A percentile compares a stretch with the other conserved stretches of the same genome.
Conservation (phyloP, 2,888 invertebrate genomes). For the Euphydryas editha region DNA sequence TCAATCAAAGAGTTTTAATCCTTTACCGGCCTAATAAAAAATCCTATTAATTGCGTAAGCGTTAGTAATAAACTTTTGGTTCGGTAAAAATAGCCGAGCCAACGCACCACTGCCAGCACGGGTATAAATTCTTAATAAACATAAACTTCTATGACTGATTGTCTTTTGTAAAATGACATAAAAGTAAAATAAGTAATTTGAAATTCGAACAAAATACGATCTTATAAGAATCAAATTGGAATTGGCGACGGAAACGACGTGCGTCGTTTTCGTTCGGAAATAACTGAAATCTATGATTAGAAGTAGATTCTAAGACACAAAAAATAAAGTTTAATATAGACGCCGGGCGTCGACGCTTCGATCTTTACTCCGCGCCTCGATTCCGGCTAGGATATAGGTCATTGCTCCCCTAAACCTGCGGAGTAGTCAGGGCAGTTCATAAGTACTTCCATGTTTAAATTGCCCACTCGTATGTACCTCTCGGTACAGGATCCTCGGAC, state of each 20-base stretch:
- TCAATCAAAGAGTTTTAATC: constrained; percentile 73
- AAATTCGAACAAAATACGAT: constrained; percentile 54
- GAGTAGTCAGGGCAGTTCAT: constrained; percentile 79
- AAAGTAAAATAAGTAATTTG: constrained; percentile 42
- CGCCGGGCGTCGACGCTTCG: constrained; percentile 57
- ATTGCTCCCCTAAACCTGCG: constrained; percentile 82
- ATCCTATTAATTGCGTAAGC: constrained; percentile 81
- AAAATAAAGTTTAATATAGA: constrained; percentile 77
- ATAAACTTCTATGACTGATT: constrained; percentile 66
- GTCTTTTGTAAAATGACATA: constrained; percentile 50
- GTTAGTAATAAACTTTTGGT: constrained; percentile 80
- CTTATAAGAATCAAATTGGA: constrained; percentile 70
- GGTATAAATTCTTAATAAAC: constrained; percentile 82
- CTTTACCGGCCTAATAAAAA: constrained; percentile 81
- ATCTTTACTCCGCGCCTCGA: constrained; percentile 62
- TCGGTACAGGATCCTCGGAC: constrained; percentile 75
- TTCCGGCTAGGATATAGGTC: constrained; percentile 81
- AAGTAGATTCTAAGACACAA: constrained; percentile 75
- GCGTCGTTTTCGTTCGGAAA: constrained; percentile 60
- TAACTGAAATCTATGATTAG: constrained; percentile 69
- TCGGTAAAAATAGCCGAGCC: constrained; percentile 78
- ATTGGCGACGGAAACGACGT: constrained; percentile 62
- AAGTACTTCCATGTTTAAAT: constrained; percentile 81
- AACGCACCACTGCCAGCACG: constrained; percentile 63
- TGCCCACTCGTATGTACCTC: constrained; percentile 79